These are phyloP conservation scores for Hippocampus mohnikei DNA, from an alignment of 2,113 vertebrate genomes.

Conservation along the genomic window DNA sequence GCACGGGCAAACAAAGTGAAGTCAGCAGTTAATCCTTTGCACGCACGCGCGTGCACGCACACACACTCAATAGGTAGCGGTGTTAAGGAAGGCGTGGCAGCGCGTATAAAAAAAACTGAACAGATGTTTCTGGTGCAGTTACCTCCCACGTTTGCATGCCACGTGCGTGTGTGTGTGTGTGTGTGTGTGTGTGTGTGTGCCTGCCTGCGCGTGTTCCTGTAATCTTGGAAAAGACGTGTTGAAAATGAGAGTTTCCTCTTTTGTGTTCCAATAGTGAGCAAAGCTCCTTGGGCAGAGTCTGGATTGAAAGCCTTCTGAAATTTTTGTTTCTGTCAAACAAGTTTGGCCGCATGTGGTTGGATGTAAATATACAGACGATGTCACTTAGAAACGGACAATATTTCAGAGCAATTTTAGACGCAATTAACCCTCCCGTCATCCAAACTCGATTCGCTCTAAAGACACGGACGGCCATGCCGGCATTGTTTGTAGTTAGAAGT, in stretches of 20 bases:
- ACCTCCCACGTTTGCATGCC: slow-evolving; percentile 8
- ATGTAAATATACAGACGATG: no score
- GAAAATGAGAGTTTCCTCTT: not conserved
- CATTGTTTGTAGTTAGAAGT: no score
- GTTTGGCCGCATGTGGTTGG: no score
- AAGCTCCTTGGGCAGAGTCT: not conserved
- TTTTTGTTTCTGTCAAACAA: not conserved
- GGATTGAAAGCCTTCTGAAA: not conserved
- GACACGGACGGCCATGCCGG: no score
- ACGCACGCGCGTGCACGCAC: slow-evolving; percentile 5
- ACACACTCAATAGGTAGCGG: slow-evolving; percentile 12
- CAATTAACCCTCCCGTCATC: no score
- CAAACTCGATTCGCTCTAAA: no score
- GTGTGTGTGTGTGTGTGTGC: not conserved
- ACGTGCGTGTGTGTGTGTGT: not conserved
- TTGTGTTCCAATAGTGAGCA: not conserved
- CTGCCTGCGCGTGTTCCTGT: not conserved
- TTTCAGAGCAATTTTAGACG: no score
- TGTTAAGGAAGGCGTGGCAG: slow-evolving; percentile 31
- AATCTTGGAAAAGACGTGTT: slow-evolving; percentile 2
- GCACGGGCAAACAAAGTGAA: slow-evolving; percentile 16
- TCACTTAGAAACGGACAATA: not conserved
- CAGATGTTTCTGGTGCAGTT: slow-evolving; percentile 47
- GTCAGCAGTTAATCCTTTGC: slow-evolving; percentile 24
- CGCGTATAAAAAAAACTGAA: slow-evolving; percentile 26